A percentile compares a stretch with the other conserved stretches of the same genome.
Conservation (phyloP, 2,113 vertebrate species). For the Leptodactylus fuscus region DNA sequence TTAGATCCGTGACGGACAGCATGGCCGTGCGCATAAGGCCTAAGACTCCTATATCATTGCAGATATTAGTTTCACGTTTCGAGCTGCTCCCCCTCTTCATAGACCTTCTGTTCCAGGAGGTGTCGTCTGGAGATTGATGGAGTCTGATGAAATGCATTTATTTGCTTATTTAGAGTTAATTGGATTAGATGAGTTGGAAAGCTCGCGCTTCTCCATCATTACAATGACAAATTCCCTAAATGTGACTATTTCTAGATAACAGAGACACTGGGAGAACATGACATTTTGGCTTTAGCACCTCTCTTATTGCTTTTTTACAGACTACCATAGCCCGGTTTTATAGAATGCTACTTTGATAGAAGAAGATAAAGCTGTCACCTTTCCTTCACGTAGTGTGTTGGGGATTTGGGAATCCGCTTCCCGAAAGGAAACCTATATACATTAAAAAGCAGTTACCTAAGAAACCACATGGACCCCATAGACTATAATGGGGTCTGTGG, state of each 20-base stretch:
- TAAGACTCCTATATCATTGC: no score
- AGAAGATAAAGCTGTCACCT: no score
- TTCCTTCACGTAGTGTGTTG: no score
- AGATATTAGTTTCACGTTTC: no score
- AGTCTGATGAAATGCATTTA: background rate
- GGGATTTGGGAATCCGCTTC: no score
- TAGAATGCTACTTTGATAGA: no score
- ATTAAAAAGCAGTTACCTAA: no score
- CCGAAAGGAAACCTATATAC: no score
- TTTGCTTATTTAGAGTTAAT: constrained; percentile 5
- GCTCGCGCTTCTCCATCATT: background rate
- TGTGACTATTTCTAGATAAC: background rate
- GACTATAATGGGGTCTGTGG: no score
- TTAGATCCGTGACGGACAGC: no score
- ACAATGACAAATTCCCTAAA: background rate
- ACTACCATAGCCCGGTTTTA: background rate
- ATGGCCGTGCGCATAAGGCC: no score
- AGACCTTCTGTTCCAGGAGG: background rate
- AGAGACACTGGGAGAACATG: background rate
- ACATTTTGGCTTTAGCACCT: background rate
- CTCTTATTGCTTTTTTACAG: background rate
- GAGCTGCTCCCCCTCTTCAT: background rate
- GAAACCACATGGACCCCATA: no score
- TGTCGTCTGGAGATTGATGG: background rate
- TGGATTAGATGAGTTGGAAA: constrained; percentile 15